Evolutionary conservation across 2,888 invertebrate species (phyloP), one percentile per base, ranked within the genome.

Genomic region (Aelia acuminata): DNA sequence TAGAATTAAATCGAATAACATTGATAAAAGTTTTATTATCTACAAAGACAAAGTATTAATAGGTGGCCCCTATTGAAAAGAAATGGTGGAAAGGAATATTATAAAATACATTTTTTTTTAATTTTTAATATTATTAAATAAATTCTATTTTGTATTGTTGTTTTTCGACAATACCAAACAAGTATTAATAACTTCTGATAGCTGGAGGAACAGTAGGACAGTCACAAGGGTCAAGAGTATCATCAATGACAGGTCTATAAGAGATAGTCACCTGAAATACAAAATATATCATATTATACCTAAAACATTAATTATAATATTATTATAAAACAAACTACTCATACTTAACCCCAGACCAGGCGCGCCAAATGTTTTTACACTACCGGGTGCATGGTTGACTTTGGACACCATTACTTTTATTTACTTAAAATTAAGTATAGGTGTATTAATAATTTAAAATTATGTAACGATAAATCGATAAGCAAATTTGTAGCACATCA

Each of bases 171-270:
- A 22, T 31, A 18, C 47, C 8, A 49, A 31, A 84, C 20, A 31
- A 49, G 39, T 47, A 43, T 89, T 97, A 98, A 92, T 98, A 98
- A 20, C 97, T 96, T 92, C 98, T 95, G 92, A 98, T 96, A 91
- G 98, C 96, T 57, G 98, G 98, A 90, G 98, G 98, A 90, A 99
- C 97, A 48, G 97, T 96, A 90, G 95, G 93, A 92, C 97, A 97
- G 93, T 98, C 97, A 89, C 93, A 92, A 90, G 94, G 93, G 93
- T 98, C 96, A 90, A 99, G 94, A 8, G 99, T 99, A 47, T 94
- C 91, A 93, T 99, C 99, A 92, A 99, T 98, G 87, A 99, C 99
- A 63, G 97, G 97, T 91, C 99, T 94, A 93, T 98, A 99, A 22
- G 47, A 49, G 31, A 88, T 48, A 31, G 50, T 63, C 31, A 84